Evolutionary conservation across 2,113 vertebrate species (phyloP), one percentile per base, ranked within the genome.

Genomic region (Aldabrachelys gigantea): DNA sequence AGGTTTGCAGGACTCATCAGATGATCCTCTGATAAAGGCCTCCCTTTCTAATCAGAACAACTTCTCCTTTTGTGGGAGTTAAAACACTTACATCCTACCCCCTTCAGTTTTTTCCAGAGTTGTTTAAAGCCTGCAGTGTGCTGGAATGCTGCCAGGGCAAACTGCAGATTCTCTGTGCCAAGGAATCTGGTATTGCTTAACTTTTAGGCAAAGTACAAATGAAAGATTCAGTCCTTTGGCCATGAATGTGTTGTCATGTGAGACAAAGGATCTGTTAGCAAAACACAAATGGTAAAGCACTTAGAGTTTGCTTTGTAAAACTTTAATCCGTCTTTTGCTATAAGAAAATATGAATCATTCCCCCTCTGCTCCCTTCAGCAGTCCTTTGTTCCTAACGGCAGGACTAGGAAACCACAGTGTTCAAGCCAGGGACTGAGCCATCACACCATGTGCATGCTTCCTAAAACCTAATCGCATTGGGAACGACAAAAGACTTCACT

Each of bases 131-230:
- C 95, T 88, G 86, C 80, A 79, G 90, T 2, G 0, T 24, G 80
- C 1, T 93, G 95, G 93, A 91, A 90, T 9, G 50, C 38, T 81
- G 94, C 95, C 93, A 95, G 85, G 62, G 69, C 44, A 17, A 84
- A 52, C 84, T 88, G 91, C 93, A 75, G 44, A 65, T 75, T 89
- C 89, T 62, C 52, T 76, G 25, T 53, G 52, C 65, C 27, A 24
- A 12, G 90, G 85, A 81, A 49, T n/a, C 69, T 91, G 87, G 22
- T 62, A 56, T 49, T 90, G 89, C 92, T 96, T 69, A 9, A 4
- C 79, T 93, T 80, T 2, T 9, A 85, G 85, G 81, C 56, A 86
- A 57, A 87, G 54, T 4, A 31, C 75, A n/a, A 82, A 72, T 11
- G 31, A 38, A 25, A 72, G 35, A 29, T 27, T 87, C 54, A 27